Evolutionary conservation across 2,888 invertebrate genomes (phyloP).

Genomic region (Tubulanus polymorphus): DNA sequence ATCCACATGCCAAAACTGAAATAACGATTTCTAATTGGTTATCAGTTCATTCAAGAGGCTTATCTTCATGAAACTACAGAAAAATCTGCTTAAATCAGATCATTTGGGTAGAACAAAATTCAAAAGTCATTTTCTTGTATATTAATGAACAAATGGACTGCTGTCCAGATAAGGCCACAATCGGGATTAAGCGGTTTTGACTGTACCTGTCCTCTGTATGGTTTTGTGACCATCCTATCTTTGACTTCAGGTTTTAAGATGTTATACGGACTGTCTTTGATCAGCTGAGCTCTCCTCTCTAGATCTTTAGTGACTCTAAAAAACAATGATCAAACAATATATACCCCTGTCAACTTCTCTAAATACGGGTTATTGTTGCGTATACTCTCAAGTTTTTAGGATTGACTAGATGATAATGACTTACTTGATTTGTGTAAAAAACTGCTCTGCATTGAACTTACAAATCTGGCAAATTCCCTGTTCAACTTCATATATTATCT

Average conservation of each 20-base stretch:
- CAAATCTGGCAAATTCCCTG: conserved; percentile 44
- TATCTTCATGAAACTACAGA: too few relatives aligned
- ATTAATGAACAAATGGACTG: too few relatives aligned
- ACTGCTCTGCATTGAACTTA: conserved; percentile 36
- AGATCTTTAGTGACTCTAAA: conserved; percentile 30
- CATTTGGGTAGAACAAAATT: too few relatives aligned
- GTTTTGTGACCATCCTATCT: conserved; percentile 36
- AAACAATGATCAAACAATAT: not conserved
- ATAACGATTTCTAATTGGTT: conserved; percentile 11
- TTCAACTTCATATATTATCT: conserved; percentile 37
- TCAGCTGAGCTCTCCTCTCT: conserved; percentile 29
- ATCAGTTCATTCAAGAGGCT: too few relatives aligned
- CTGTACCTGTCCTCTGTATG: conserved; percentile 38
- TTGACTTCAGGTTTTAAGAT: conserved; percentile 29
- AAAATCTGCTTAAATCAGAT: too few relatives aligned
- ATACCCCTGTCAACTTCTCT: not conserved
- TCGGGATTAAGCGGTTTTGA: not conserved
- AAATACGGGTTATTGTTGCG: not conserved
- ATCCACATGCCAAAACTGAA: conserved; percentile 49
- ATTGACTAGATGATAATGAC: conserved; percentile 4
- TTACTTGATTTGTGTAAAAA: conserved; percentile 38
- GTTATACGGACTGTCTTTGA: conserved; percentile 32
- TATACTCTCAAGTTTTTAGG: not conserved
- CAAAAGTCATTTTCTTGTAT: too few relatives aligned
- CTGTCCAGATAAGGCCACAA: too few relatives aligned